Evolutionary conservation across 1,140 invertebrate genomes (phyloP), one percentile per base, ranked within the genome.

Genomic region (Agrypnia vestita): DNA sequence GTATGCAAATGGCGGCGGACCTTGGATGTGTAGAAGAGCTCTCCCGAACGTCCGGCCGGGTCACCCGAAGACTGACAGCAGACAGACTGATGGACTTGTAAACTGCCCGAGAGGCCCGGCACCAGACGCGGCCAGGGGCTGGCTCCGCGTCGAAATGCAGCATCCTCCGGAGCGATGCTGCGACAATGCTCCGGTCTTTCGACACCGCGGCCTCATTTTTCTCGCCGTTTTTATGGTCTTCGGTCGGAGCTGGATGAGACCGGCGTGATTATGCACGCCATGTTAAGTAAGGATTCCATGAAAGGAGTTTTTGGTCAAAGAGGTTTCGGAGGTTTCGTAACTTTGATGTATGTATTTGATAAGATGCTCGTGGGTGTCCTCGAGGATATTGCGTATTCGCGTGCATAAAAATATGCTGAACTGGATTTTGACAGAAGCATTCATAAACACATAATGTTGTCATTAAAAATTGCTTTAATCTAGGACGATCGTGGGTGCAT

Each of bases 1-100:
- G 71, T 73, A 73, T 73, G 71, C 71, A 73, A 73, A 73, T 73
- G 71, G 8, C 71, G 49, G 67, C 17, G 15, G 67, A 21, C 35
- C 69, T 25, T 9, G 46, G 9, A 51, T 49, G 49, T 49, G 69
- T 35, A 8, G 49, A 69, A 13, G 44, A 49, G n/a, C 6, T 11
- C n/a, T 49, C 43, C 15, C 46, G n/a, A 19, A 43, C 25, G 64
- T 49, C 46, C 64, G 44, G 43, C 15, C 7, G 12, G 44, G 25
- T 35, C 25, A 35, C 25, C 25, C 25, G 25, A 35, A 69, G 44
- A 69, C 43, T 47, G 64, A 69, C 64, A 69, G 64, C 12, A 19
- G 64, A 69, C 64, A 47, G 35, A 49, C 64, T 49, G 64, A 69
- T 49, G 64, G 46, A 49, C 47, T 43, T 64, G 21, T 35, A 43